Evolutionary conservation across 2,797 vertebrate species (phyloP), one percentile per base, ranked within the genome.

Genomic region (Buceros bicornis): DNA sequence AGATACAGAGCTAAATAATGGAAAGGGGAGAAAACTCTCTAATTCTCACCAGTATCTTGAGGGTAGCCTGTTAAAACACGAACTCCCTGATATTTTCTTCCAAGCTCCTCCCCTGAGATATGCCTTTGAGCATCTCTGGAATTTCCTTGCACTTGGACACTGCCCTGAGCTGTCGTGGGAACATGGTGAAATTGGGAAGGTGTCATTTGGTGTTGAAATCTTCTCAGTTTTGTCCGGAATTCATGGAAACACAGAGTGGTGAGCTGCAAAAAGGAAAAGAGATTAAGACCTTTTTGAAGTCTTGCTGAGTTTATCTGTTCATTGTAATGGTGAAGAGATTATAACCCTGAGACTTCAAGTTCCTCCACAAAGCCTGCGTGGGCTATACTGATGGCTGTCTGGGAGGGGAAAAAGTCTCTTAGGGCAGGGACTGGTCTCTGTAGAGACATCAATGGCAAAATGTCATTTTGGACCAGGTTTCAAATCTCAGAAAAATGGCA

Each of bases 51-150:
- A 62, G 70, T 96, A 94, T 96, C 96, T 88, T 31, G 37, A 87
- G 65, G 53, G 28, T 26, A 81, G 85, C 58, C 93, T 96, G 95
- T 94, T 85, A 81, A 96, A 97, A 96, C 90, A 97, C 11, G 24
- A 93, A 42, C 43, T 53, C 25, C 31, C 58, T 84, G 94, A 88
- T 95, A 94, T 87, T 82, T 94, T 88, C 67, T 80, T 79, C 62
- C 77, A 70, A 62, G 70, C 28, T 82, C 56, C 58, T 95, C 60
- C 76, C 6, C 26, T 60, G 83, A 24, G 58, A 83, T 83, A 95
- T 0, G 50, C 28, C 74, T 62, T 43, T 51, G 74, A 86, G n/a
- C 82, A 89, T 78, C 90, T 70, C 62, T 85, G 92, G 93, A 92
- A 95, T 94, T 96, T 95, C 91, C 94, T 91, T 72, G 70, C 40